Base-by-base conservation (phyloP, 2,797 vertebrate genomes). In the Acipenser oxyrinchus region DNA sequence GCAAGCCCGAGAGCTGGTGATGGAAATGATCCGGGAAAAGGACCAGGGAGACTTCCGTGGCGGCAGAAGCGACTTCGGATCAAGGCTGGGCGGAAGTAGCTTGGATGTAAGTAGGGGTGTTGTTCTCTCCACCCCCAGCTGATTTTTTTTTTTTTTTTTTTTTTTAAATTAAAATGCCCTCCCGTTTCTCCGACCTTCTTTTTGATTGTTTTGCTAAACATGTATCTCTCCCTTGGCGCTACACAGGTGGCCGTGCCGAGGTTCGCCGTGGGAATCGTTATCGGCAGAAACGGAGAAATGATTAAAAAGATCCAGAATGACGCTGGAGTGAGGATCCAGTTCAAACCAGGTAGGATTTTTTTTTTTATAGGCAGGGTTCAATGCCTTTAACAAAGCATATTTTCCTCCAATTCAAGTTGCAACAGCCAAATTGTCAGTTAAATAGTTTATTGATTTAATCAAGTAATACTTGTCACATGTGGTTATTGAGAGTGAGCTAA, bases 271-370 rank as follows among this genome's bases (percentile, higher is more conserved):
- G 97, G 97, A 53, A 98, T 99, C 69, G 95, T 99, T 69, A 99
- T 99, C 66, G 96, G 97, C 85, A 93, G 95, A 81, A 98, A 97
- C 0, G 97, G 97, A 13, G 97, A 98, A 75, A 99, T 98, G 97
- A 98, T 99, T 78, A 99, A 96, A 81, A 98, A 97, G 90, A 98
- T 99, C 81, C 95, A 99, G 82, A 99, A 93, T 6, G 96, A 99
- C 70, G 94, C 96, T 2, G 95, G 95, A 4, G 96, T 99, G 82
- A 89, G 97, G 86, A 96, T 98, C 84, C 97, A 99, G 83, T 98
- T 98, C 77, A 99, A 96, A 79, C 95, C 95, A 93, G 96, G 97
- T 95, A 68, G 77, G 86, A 83, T 12, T 10, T 57, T 59, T 23
- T n/a, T 10, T 51, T 60, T 18, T 7, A 0, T 9, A 60, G 48